Evolutionary conservation across 2,797 vertebrate genomes (phyloP), one percentile per base, ranked within the genome.

Genomic region (Champsocephalus gunnari): DNA sequence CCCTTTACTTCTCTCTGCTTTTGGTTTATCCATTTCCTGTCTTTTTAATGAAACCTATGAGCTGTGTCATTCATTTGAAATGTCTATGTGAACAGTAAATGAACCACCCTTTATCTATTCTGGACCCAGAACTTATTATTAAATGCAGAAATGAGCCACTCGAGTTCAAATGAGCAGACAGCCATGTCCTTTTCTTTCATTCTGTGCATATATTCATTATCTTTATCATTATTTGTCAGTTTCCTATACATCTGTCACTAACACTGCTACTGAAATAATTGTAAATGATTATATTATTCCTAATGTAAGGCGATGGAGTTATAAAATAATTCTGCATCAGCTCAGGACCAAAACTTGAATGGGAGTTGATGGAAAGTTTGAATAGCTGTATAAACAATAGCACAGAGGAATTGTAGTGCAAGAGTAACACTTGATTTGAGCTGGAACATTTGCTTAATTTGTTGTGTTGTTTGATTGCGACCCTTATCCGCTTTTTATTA

Each of bases 11-110:
- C 32, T 79, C 60, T 74, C 48, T 48, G 50, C 50, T 28, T 66
- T 53, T 17, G n/a, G n/a, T 53, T 61, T 73, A 69, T 51, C 58
- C 38, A 16, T 57, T 64, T 68, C 63, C 57, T 70, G n/a, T 71
- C 48, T 66, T 19, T 70, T 65, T 13, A 28, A 47, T 61, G 28
- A 14, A 58, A 16, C 51, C 55, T 65, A 21, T 24, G 10, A 65
- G 48, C 75, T 47, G 17, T 73, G 51, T 57, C 16, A 65, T 67
- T 66, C 43, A 54, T 62, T 34, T 62, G 19, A 66, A 60, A 49
- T 53, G 47, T 50, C 54, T 28, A 34, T 10, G 17, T 63, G 54
- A 60, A 51, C 43, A 58, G 44, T 78, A 49, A 51, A 71, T 58
- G 24, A 44, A n/a, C 49, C 62, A 28, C 21, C 38, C 41, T 28